phyloP scores from a whole-genome alignment of 1,140 invertebrate species.

The Episyrphus balteatus region DNA sequence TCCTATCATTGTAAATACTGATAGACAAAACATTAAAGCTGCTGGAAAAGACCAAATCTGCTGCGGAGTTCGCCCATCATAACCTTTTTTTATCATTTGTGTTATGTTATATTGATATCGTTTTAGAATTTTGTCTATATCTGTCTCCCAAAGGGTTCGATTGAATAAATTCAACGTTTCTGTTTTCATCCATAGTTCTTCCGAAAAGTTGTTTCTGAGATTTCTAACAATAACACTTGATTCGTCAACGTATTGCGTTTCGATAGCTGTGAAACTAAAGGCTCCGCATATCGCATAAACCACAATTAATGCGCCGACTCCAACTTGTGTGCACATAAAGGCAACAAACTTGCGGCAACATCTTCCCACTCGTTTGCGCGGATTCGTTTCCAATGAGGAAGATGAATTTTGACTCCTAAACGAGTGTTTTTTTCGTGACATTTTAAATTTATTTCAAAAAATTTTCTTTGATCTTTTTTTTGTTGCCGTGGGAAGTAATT shows the following conservation, averaged over 20 bases:
- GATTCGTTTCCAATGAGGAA: slow-evolving; percentile 53
- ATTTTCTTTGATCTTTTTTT: too few species aligned
- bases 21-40: slow-evolving; percentile 75
- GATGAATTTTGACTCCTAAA: slow-evolving; percentile 54
- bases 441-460: too few species aligned
- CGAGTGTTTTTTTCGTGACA: not conserved
- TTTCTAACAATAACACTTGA: slow-evolving; percentile 41
- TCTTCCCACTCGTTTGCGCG: slow-evolving; percentile 49
- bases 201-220: slow-evolving; percentile 44
- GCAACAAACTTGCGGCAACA: slow-evolving; percentile 74
- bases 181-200: slow-evolving; percentile 63
- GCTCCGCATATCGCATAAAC: slow-evolving; percentile 92
- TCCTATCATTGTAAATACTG: slow-evolving; percentile 86
- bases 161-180: slow-evolving; percentile 64
- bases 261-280: slow-evolving; percentile 79
- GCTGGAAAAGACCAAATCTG: slow-evolving; percentile 77
- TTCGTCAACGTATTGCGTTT: slow-evolving; percentile 54
- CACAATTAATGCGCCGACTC: slow-evolving; percentile 87
- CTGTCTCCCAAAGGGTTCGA: slow-evolving; percentile 53
- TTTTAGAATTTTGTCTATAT: slow-evolving; percentile 53
- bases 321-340: slow-evolving; percentile 90
- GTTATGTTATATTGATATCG: slow-evolving; percentile 64
- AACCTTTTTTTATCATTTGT: slow-evolving; percentile 52
- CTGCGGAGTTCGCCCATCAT: slow-evolving; percentile 56
- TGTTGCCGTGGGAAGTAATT: too few species aligned